phyloP scores from a whole-genome alignment of 2,888 invertebrate genomes.

The Nebria brevicollis region DNA sequence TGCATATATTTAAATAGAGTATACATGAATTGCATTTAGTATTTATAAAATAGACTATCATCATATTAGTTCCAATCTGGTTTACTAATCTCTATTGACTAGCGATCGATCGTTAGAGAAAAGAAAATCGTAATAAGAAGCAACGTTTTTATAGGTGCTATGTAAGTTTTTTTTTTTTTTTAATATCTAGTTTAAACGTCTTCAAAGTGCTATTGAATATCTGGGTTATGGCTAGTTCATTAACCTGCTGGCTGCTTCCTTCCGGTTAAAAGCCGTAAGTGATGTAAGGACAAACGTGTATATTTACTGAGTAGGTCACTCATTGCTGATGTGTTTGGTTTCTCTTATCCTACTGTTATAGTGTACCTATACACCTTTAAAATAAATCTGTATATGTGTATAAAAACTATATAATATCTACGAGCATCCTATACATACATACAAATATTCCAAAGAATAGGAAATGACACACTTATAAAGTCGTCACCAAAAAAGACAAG shows the following conservation, averaged over 20 bases:
- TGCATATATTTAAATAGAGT: too few species aligned
- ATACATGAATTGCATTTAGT: too few species aligned
- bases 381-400: background rate
- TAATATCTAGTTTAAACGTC: conserved; percentile 38
- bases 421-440: conserved; percentile 16
- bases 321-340: conserved; percentile 21
- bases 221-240: conserved; percentile 41
- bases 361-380: background rate
- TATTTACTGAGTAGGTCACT: conserved; percentile 36
- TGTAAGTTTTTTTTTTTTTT: conserved; percentile 8
- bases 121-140: too few species aligned
- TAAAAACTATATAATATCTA: background rate
- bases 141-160: too few species aligned
- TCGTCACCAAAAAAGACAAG: conserved; percentile 37
- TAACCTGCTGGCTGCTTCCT: conserved; percentile 41
- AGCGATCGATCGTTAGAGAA: too few species aligned
- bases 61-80: too few species aligned
- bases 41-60: too few species aligned
- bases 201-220: conserved; percentile 8
- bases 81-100: too few species aligned
- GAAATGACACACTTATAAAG: conserved; percentile 37
- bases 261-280: conserved; percentile 35
- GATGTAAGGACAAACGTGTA: conserved; percentile 32
- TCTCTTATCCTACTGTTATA: conserved; percentile 18
- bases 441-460: conserved; percentile 3